A percentile compares a stretch with the other conserved stretches of the same genome.
Conservation (phyloP, 2,888 invertebrate genomes). For the Dendrolimus houi region DNA sequence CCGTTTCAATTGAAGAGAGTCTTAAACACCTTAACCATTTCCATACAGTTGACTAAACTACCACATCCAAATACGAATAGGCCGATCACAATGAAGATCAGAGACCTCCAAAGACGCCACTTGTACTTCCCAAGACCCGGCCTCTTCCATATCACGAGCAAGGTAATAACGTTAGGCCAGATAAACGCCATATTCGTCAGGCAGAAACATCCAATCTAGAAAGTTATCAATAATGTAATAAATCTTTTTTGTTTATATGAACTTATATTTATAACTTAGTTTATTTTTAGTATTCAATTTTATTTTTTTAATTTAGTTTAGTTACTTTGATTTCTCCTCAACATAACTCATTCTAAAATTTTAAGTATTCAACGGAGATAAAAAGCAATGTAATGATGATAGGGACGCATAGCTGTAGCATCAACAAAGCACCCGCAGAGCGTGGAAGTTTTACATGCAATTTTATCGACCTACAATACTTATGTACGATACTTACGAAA, state of each 20-base stretch:
- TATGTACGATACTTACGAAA: constrained; percentile 41
- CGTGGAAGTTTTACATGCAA: no score
- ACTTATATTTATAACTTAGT: no score
- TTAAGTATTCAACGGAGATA: no score
- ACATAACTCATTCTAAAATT: no score
- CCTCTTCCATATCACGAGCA: constrained; percentile 30
- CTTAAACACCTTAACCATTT: constrained; percentile 20
- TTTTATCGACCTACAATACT: no score
- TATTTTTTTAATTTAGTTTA: no score
- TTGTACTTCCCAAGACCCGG: constrained; percentile 33
- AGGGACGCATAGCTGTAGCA: no score
- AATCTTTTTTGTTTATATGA: background rate
- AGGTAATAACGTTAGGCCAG: constrained; percentile 32
- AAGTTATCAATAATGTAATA: background rate
- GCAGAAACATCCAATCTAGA: constrained; percentile 29
- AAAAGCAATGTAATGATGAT: constrained; percentile 4
- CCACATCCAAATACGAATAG: constrained; percentile 27
- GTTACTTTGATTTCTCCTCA: no score
- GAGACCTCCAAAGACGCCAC: constrained; percentile 30
- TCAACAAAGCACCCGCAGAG: no score
- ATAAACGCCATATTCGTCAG: constrained; percentile 47
- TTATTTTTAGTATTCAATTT: no score
- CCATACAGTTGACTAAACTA: constrained; percentile 23
- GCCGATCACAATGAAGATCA: constrained; percentile 20
- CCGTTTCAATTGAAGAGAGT: background rate